These are phyloP conservation scores for Euproctis similis DNA, from an alignment of 2,888 invertebrate species.

Conservation along the genomic window DNA sequence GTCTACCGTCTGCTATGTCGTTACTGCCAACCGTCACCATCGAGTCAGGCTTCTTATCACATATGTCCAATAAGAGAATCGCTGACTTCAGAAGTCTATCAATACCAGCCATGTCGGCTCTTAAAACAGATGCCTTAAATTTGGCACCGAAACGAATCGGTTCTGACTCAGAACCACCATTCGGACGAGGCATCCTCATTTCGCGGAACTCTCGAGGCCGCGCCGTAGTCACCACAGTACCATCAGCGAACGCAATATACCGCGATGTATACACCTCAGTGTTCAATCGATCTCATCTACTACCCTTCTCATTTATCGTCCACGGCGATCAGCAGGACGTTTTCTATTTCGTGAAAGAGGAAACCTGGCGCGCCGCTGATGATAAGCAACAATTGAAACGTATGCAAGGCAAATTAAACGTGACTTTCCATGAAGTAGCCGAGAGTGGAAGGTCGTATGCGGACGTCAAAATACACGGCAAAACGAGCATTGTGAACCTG, in stretches of 20 bases:
- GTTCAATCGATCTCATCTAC: slow-evolving; percentile 89
- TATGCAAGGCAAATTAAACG: slow-evolving; percentile 92
- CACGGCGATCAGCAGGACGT: slow-evolving; percentile 93
- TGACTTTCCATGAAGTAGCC: slow-evolving; percentile 90
- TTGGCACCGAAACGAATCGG: slow-evolving; percentile 85
- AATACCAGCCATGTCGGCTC: slow-evolving; percentile 85
- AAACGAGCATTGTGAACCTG: slow-evolving; percentile 92
- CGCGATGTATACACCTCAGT: slow-evolving; percentile 94
- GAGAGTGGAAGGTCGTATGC: slow-evolving; percentile 86
- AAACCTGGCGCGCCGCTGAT: slow-evolving; percentile 91
- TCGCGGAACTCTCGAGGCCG: slow-evolving; percentile 86
- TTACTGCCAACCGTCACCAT: slow-evolving; percentile 82
- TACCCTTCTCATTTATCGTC: slow-evolving; percentile 91
- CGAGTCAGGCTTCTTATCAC: slow-evolving; percentile 89
- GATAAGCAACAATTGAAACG: slow-evolving; percentile 92
- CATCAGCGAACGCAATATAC: slow-evolving; percentile 92
- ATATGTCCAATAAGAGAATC: slow-evolving; percentile 85
- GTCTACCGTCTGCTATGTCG: slow-evolving; percentile 78
- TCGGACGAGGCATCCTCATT: slow-evolving; percentile 90
- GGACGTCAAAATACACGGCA: slow-evolving; percentile 93
- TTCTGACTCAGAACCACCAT: slow-evolving; percentile 90
- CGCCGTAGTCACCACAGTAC: slow-evolving; percentile 89
- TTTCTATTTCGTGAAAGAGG: slow-evolving; percentile 95
- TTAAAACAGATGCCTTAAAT: slow-evolving; percentile 86
- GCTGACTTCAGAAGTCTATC: slow-evolving; percentile 85